Conservation (phyloP, 2,797 vertebrate species). For the Clarias pachynema region DNA sequence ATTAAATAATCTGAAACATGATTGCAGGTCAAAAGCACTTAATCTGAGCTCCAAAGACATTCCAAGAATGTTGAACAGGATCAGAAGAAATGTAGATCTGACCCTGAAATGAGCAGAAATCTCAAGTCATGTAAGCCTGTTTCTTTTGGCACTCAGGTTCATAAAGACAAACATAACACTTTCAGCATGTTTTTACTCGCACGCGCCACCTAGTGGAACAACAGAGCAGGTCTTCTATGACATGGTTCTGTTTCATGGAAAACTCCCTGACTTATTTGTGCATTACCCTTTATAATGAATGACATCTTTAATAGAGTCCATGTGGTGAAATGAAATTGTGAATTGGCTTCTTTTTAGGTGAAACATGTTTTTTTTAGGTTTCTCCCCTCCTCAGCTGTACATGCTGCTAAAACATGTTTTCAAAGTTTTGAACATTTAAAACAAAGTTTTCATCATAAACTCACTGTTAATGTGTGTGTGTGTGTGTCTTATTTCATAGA, state of each 20-base stretch:
- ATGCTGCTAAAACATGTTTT: not conserved
- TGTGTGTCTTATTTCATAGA: not conserved
- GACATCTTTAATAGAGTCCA: not conserved
- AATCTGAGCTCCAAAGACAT: constrained; percentile 28
- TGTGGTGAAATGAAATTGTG: not conserved
- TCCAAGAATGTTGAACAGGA: constrained; percentile 26
- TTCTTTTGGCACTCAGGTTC: constrained; percentile 37
- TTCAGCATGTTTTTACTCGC: constrained; percentile 17
- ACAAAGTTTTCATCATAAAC: not conserved
- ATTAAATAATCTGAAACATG: constrained; percentile 27
- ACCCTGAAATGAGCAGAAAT: constrained; percentile 42
- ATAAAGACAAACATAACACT: constrained; percentile 9
- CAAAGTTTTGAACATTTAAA: no score
- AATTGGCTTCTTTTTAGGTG: not conserved
- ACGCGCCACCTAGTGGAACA: constrained; percentile 39
- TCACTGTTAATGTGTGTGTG: not conserved
- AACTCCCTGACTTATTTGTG: not conserved
- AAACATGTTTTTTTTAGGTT: not conserved
- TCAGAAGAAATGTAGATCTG: constrained; percentile 37
- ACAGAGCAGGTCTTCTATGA: constrained; percentile 2
- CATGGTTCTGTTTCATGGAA: not conserved
- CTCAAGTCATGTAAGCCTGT: constrained; percentile 51
- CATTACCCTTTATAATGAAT: not conserved
- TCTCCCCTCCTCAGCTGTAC: not conserved
- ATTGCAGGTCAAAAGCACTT: not conserved